Base-by-base conservation (phyloP, 2,797 vertebrate species). In the Artibeus lituratus region DNA sequence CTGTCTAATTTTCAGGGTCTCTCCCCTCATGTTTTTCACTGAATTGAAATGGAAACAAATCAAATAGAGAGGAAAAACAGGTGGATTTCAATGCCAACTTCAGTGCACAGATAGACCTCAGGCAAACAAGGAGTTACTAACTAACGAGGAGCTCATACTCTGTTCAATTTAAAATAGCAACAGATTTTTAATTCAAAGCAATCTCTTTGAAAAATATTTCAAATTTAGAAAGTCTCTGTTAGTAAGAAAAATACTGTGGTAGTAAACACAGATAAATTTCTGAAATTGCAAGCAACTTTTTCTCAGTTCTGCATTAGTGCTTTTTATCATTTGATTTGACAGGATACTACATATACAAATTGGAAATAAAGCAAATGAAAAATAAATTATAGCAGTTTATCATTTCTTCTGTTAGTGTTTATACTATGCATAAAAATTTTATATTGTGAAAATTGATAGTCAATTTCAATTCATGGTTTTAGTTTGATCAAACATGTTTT, bases 371-470 rank as follows among this genome's bases (percentile, higher is more conserved):
- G 57, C 49, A 95, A 95, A 93, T 94, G 84, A 97, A 95, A 96
- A 97, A 83, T 97, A 97, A 97, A 94, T 96, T 96, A 62, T 35
- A 95, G 72, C 42, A 96, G 83, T 97, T 97, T 97, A 97, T 95
- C 84, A 70, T 76, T 93, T 97, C 37, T 97, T 97, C 97, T 81
- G 72, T 96, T 90, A 35, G 53, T 53, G 59, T 96, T 97, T 74
- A 57, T 80, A 78, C 76, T 10, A 53, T 96, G 94, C 89, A 92
- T 96, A 95, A 96, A 97, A 95, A 37, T 97, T 76, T 92, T 77
- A 35, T 82, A 59, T 42, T 90, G 8, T 49, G 96, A 86, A 92
- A 47, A 85, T 42, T 94, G 92, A 90, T 94, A 85, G 39, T 96
- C 9, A 90, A 82, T 97, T 96, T 51, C 65, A 80, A 29, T 97